Evolutionary conservation across 53 echinoderm and acorn worm genomes (phyloP).

Genomic region (Patiria pectinifera): DNA sequence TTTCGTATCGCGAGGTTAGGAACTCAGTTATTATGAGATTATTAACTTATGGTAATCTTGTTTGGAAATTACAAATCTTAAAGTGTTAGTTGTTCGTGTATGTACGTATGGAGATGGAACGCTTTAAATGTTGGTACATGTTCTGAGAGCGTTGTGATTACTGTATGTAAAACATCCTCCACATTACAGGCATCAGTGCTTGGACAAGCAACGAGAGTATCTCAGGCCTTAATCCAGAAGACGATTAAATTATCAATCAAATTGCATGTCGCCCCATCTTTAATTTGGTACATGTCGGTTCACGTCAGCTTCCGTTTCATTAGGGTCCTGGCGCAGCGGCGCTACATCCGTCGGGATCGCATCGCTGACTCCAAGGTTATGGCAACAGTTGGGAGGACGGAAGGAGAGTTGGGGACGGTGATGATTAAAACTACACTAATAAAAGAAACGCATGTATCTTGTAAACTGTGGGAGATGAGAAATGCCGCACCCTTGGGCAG

Average conservation of each 20-base stretch:
- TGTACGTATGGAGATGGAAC: too few relatives aligned
- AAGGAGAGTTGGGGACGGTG: neutral
- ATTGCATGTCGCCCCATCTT: conserved; percentile 41
- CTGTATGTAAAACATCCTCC: neutral
- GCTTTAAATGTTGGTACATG: too few relatives aligned
- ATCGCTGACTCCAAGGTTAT: conserved; percentile 40
- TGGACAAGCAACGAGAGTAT: neutral
- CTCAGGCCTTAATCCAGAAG: neutral
- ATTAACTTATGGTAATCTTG: too few relatives aligned
- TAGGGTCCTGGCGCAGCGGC: neutral
- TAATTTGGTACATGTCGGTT: neutral
- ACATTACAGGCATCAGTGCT: conserved; percentile 10
- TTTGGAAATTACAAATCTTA: too few relatives aligned
- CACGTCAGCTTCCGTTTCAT: conserved; percentile 24
- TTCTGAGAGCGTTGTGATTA: too few relatives aligned
- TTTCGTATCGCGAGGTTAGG: too few relatives aligned
- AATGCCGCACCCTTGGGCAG: neutral
- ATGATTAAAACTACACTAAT: neutral
- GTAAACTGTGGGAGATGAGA: neutral
- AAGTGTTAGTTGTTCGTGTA: too few relatives aligned
- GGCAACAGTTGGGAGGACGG: conserved; percentile 24
- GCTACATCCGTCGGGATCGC: neutral
- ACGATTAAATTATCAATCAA: conserved; percentile 48
- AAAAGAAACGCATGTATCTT: neutral
- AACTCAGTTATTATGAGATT: too few relatives aligned